Evolutionary conservation across 2,797 vertebrate genomes (phyloP), one percentile per base, ranked within the genome.

Genomic region (Sebastes reedi): DNA sequence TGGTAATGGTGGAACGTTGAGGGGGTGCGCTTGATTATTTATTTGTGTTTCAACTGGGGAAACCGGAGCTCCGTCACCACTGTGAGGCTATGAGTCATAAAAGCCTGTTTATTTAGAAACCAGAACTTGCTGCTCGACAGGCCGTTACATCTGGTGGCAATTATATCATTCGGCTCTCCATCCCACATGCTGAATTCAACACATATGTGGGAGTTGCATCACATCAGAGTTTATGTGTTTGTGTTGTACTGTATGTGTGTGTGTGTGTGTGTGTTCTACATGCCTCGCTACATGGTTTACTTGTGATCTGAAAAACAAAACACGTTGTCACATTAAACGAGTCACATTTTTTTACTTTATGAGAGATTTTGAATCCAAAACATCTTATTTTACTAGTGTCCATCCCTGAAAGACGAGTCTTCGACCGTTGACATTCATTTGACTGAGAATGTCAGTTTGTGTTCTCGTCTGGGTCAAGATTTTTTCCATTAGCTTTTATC

Each of bases 91-190:
- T 96, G 95, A 96, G 82, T 96, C 95, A 96, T 91, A 93, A 93
- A 94, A 91, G 89, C 81, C 89, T 95, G 94, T 95, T 96, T 96
- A 94, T 96, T 95, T 95, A 94, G 93, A 94, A 95, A 94, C 89
- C 90, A 93, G 94, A 95, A 94, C 92, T 92, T 73, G 87, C 90
- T 89, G 85, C 92, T 94, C 88, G 70, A 91, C 91, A 88, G 87
- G 86, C 85, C 82, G 68, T 92, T 91, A 92, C 92, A 95, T 95
- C 93, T 96, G 95, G 91, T 85, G 90, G 81, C 91, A 94, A 95
- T 96, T 94, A 95, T 88, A 89, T 90, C 85, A 83, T 90, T 89
- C 83, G 54, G 79, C 66, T 89, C 87, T 92, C 81, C 25, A 36
- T 81, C 75, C 85, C 88, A 86, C 83, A 77, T 73, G 83, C 86